A percentile compares a stretch with the other conserved stretches of the same genome.
phyloP scores from a whole-genome alignment of 2,113 vertebrate genomes.

The Mesocricetus auratus region DNA sequence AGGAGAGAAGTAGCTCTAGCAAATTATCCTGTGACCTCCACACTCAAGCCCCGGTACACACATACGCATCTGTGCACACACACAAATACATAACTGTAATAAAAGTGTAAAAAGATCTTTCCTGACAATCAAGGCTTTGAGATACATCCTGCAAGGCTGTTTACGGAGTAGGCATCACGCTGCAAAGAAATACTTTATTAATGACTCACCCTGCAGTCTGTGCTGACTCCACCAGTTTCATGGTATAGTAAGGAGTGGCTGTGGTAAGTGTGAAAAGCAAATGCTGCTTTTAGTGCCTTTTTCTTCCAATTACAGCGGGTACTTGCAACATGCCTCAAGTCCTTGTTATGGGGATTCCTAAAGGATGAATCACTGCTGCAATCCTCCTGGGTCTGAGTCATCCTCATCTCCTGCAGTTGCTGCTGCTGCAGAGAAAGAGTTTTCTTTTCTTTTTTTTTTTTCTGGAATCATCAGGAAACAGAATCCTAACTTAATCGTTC shows the following conservation, averaged over 20 bases:
- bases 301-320: neutral
- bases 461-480: neutral
- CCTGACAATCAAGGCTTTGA: neutral
- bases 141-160: neutral
- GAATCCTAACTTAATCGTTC: neutral
- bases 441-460: constrained; percentile 21
- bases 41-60: too few relatives aligned
- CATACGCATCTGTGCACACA: neutral
- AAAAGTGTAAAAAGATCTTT: neutral
- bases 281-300: neutral
- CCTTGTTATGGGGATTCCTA: neutral
- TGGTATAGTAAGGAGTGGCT: neutral
- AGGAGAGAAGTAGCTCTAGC: neutral
- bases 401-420: neutral
- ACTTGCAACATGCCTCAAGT: neutral
- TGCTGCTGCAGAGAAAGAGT: neutral
- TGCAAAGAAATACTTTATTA: neutral
- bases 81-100: neutral
- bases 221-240: neutral
- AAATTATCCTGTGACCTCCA: neutral
- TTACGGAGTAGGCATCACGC: neutral
- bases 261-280: neutral
- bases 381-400: neutral
- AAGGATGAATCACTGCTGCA: neutral
- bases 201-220: neutral